Conservation (phyloP, 2,113 vertebrate species). For the Gymnarchus niloticus region DNA sequence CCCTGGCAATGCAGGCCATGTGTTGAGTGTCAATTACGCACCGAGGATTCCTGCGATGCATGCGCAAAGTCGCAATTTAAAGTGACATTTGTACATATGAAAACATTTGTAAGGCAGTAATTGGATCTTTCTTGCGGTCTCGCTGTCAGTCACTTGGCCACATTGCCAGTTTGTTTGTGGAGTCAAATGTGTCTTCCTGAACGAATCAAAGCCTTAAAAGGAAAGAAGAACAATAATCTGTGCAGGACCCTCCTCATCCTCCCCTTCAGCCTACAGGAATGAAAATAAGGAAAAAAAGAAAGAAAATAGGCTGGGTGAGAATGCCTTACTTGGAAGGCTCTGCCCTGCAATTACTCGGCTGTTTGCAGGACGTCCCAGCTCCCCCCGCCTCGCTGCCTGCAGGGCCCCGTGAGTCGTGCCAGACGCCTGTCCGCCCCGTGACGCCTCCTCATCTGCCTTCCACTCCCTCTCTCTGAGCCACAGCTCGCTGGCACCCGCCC, state of each 20-base stretch:
- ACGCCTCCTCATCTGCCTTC: background rate
- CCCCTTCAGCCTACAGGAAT: background rate
- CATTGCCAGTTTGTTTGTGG: conserved; percentile 22
- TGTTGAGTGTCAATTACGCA: conserved; percentile 67
- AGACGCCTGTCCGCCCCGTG: background rate
- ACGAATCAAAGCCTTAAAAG: background rate
- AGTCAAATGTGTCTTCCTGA: conserved; percentile 19
- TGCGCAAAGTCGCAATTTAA: conserved; percentile 69
- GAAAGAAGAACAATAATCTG: background rate
- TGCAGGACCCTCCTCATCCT: background rate
- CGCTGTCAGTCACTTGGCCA: conserved; percentile 58
- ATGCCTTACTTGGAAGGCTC: conserved; percentile 21
- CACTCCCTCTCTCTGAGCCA: background rate
- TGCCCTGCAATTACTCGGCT: conserved; percentile 11
- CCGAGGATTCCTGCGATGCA: conserved; percentile 51
- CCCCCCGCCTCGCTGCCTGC: background rate
- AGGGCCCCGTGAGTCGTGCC: background rate
- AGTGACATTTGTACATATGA: conserved; percentile 63
- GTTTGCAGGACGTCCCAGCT: background rate
- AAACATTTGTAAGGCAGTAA: conserved; percentile 68
- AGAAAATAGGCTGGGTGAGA: background rate
- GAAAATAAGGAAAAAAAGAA: background rate
- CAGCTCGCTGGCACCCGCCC: background rate
- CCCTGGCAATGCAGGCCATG: conserved; percentile 26
- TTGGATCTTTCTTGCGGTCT: conserved; percentile 71